phyloP scores from a whole-genome alignment of 2,888 invertebrate genomes.

The Caenorhabditis angaria region DNA sequence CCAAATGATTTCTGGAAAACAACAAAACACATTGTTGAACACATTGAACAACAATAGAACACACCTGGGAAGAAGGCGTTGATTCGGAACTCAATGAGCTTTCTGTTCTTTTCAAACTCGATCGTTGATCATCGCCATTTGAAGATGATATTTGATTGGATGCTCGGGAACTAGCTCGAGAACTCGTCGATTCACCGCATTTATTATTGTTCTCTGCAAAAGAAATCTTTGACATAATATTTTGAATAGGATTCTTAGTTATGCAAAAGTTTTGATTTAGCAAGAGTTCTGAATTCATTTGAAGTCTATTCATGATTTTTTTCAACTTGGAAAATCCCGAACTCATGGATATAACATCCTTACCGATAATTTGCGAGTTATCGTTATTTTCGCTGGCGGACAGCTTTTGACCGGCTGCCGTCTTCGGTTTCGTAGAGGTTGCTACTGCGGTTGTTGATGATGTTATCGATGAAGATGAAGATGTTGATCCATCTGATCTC shows the following conservation, averaged over 20 bases:
- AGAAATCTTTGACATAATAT: neutral
- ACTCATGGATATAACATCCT: slow-evolving; percentile 2
- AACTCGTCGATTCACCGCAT: slow-evolving; percentile 46
- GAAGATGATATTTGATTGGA: slow-evolving; percentile 39
- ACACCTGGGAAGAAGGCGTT: slow-evolving; percentile 47
- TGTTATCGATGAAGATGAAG: slow-evolving; percentile 14
- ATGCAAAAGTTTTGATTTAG: no score
- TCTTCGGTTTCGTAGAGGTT: slow-evolving; percentile 50
- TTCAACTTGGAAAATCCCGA: neutral
- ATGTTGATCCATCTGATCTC: slow-evolving; percentile 36
- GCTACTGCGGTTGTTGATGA: slow-evolving; percentile 21
- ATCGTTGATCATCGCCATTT: slow-evolving; percentile 25
- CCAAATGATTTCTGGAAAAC: slow-evolving; percentile 49
- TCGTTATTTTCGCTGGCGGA: slow-evolving; percentile 44
- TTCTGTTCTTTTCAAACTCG: slow-evolving; percentile 48
- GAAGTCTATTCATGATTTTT: neutral
- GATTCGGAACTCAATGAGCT: slow-evolving; percentile 54
- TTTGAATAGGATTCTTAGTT: no score
- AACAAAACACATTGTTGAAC: no score
- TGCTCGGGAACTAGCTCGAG: slow-evolving; percentile 49
- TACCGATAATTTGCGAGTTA: neutral
- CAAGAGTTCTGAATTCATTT: no score
- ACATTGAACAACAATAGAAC: neutral
- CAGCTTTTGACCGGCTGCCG: slow-evolving; percentile 62
- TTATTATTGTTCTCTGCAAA: slow-evolving; percentile 53